phyloP scores from a whole-genome alignment of 1,140 invertebrate species.

The Diorhabda carinulata region DNA sequence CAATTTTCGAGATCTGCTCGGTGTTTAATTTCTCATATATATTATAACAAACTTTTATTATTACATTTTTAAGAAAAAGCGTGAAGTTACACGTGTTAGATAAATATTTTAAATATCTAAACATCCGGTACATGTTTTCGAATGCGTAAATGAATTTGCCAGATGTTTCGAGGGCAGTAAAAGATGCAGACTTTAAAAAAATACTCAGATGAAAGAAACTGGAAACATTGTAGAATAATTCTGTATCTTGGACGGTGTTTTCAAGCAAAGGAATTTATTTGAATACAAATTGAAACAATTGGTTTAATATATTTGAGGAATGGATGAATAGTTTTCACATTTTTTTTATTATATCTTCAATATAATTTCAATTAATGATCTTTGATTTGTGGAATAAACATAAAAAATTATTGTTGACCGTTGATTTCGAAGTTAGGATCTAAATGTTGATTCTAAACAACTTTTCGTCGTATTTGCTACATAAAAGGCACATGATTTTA shows the following conservation, averaged over 20 bases:
- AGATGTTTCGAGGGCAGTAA: background rate
- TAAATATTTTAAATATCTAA: background rate
- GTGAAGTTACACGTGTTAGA: background rate
- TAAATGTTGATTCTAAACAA: no score
- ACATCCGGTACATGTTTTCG: slow-evolving; percentile 7
- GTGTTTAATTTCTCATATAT: background rate
- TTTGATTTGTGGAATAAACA: no score
- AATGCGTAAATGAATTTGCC: background rate
- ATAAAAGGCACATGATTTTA: no score
- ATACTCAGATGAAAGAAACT: background rate
- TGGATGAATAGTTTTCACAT: no score
- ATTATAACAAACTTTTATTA: background rate
- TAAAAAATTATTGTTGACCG: no score
- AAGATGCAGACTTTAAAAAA: background rate
- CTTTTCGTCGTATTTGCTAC: no score
- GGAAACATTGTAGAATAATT: background rate
- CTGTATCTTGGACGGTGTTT: background rate
- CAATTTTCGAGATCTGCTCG: background rate
- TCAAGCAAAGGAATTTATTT: background rate
- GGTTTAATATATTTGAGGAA: no score
- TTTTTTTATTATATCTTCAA: no score
- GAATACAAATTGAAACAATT: background rate
- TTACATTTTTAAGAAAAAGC: background rate
- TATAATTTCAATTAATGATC: no score
- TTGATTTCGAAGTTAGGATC: no score